Evolutionary conservation across 2,888 invertebrate genomes (phyloP).

Genomic region (Trichopria drosophilae): DNA sequence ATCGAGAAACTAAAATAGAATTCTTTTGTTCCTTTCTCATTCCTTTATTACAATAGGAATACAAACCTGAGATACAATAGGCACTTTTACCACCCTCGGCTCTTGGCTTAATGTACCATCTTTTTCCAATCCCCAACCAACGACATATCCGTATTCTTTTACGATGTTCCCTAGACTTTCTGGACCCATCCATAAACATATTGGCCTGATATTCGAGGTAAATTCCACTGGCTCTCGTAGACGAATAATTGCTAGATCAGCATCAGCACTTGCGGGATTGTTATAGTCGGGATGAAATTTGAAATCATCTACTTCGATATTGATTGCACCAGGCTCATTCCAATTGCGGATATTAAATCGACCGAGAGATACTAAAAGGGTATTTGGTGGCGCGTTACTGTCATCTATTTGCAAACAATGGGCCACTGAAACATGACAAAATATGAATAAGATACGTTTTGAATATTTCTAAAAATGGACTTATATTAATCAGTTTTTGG

Average conservation of each 20-base stretch:
- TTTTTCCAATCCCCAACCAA: slow-evolving; percentile 68
- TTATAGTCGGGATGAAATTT: slow-evolving; percentile 60
- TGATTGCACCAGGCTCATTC: slow-evolving; percentile 60
- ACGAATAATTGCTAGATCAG: slow-evolving; percentile 64
- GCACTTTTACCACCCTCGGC: slow-evolving; percentile 62
- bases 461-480: no score
- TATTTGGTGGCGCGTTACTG: slow-evolving; percentile 49
- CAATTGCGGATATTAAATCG: slow-evolving; percentile 58
- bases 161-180: slow-evolving; percentile 52
- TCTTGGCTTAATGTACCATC: slow-evolving; percentile 60
- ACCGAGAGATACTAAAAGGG: slow-evolving; percentile 58
- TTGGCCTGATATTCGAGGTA: slow-evolving; percentile 62
- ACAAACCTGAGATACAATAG: slow-evolving; percentile 61
- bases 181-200: slow-evolving; percentile 64
- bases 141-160: slow-evolving; percentile 60
- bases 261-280: slow-evolving; percentile 55
- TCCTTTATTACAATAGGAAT: no score
- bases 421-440: slow-evolving; percentile 62
- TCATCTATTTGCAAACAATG: slow-evolving; percentile 60
- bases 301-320: slow-evolving; percentile 57
- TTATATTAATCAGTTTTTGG: no score
- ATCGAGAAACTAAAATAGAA: not conserved
- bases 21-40: not conserved
- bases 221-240: slow-evolving; percentile 60
- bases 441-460: no score